These are phyloP conservation scores for Sciurus vulgaris DNA, from an alignment of 2,797 vertebrate species.

Conservation along the genomic window DNA sequence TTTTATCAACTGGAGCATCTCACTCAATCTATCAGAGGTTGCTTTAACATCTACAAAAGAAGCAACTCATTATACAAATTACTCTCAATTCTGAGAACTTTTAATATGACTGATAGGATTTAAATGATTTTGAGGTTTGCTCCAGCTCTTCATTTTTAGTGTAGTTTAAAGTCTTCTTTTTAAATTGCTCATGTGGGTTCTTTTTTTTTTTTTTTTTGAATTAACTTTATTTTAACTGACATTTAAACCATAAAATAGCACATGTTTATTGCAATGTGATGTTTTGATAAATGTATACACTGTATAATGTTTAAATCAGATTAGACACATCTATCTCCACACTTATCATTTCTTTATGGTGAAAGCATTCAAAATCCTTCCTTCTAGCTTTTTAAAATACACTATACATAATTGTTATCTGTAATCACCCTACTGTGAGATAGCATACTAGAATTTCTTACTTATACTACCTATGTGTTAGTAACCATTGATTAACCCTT, in stretches of 20 bases:
- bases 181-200: not conserved
- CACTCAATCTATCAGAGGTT: not conserved
- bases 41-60: not conserved
- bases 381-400: not conserved
- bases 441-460: not conserved
- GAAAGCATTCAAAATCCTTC: not conserved
- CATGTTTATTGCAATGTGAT: not conserved
- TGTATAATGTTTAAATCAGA: not conserved
- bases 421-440: not conserved
- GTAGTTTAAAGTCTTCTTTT: not conserved
- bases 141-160: not conserved
- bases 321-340: not conserved
- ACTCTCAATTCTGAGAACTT: no score
- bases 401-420: not conserved
- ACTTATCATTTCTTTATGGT: not conserved
- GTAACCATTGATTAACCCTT: not conserved
- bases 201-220: not conserved
- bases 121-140: not conserved
- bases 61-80: not conserved
- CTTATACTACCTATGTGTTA: not conserved
- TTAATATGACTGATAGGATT: no score
- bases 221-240: not conserved
- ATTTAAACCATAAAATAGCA: not conserved
- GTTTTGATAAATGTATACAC: not conserved
- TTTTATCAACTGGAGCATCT: not conserved